These are phyloP conservation scores for Tyrannus savana DNA, from an alignment of 2,113 vertebrate species.

Conservation along the genomic window DNA sequence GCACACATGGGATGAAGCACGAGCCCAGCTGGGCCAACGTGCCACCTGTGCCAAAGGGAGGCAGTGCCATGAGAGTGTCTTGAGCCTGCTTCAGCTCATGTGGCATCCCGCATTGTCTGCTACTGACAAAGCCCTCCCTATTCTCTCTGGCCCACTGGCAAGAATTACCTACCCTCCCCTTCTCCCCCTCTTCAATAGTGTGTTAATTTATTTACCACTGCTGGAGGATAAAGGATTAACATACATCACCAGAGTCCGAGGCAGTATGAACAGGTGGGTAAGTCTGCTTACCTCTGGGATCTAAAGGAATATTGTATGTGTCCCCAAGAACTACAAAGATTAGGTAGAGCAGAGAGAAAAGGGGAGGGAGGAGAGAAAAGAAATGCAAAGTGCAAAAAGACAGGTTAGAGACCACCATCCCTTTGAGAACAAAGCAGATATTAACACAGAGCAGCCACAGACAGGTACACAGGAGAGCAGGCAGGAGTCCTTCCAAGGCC, in stretches of 20 bases:
- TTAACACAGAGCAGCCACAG: slow-evolving; percentile 63
- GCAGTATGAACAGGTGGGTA: slow-evolving; percentile 4
- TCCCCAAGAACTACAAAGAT: slow-evolving; percentile 96
- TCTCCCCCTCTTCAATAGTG: background rate
- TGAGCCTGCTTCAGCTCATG: slow-evolving; percentile 4
- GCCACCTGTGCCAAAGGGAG: background rate
- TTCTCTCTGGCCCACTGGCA: background rate
- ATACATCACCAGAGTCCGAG: background rate
- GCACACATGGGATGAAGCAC: background rate
- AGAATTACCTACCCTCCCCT: background rate
- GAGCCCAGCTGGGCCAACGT: slow-evolving; percentile 29
- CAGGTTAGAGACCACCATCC: slow-evolving; percentile 84
- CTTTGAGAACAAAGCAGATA: slow-evolving; percentile 76
- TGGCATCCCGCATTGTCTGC: slow-evolving; percentile 43
- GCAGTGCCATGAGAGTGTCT: slow-evolving; percentile 3
- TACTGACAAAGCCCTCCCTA: slow-evolving; percentile 20
- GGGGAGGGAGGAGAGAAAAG: slow-evolving; percentile 73
- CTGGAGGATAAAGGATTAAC: slow-evolving; percentile 8
- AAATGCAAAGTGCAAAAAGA: slow-evolving; percentile 87
- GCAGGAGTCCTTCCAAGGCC: background rate
- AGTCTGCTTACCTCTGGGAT: slow-evolving; percentile 97
- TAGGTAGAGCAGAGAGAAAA: slow-evolving; percentile 78
- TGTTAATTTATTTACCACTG: slow-evolving; percentile 36
- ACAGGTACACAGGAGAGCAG: slow-evolving; percentile 16
- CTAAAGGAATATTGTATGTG: slow-evolving; percentile 99